Conservation (phyloP, 2,113 vertebrate species). For the Columbina picui region DNA sequence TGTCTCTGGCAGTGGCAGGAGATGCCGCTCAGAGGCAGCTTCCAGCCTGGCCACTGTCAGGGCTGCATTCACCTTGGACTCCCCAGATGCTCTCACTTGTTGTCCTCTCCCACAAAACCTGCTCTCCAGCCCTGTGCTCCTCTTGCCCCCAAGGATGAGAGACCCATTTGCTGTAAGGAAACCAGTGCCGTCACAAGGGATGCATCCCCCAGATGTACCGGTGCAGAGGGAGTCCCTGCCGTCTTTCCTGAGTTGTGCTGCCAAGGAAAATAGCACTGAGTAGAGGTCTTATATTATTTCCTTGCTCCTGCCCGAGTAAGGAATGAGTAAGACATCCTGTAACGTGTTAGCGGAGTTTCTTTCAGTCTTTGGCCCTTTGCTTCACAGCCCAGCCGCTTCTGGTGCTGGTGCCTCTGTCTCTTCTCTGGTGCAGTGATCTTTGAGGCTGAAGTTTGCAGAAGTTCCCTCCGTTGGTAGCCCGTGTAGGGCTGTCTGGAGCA, state of each 20-base stretch:
- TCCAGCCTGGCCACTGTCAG: not conserved
- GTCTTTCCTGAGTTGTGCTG: not conserved
- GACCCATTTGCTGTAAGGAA: not conserved
- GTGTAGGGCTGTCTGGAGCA: not conserved
- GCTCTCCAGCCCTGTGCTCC: not conserved
- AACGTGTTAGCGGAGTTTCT: not conserved
- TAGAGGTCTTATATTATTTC: not conserved
- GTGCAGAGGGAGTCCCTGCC: not conserved
- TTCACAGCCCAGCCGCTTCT: not conserved
- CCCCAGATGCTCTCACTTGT: accelerated
- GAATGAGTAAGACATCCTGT: not conserved
- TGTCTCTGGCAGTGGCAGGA: not conserved
- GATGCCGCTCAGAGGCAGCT: not conserved
- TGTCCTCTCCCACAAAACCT: not conserved
- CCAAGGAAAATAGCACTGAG: not conserved
- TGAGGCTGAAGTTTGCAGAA: not conserved
- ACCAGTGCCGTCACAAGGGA: not conserved
- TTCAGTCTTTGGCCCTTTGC: not conserved
- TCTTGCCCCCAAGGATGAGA: not conserved
- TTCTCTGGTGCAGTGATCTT: not conserved
- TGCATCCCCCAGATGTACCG: not conserved
- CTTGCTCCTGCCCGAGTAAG: not conserved
- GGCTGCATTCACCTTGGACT: not conserved
- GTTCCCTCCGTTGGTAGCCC: not conserved
- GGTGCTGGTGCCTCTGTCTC: not conserved